phyloP scores from a whole-genome alignment of 2,888 invertebrate genomes.

The Glaucopsyche alexis region DNA sequence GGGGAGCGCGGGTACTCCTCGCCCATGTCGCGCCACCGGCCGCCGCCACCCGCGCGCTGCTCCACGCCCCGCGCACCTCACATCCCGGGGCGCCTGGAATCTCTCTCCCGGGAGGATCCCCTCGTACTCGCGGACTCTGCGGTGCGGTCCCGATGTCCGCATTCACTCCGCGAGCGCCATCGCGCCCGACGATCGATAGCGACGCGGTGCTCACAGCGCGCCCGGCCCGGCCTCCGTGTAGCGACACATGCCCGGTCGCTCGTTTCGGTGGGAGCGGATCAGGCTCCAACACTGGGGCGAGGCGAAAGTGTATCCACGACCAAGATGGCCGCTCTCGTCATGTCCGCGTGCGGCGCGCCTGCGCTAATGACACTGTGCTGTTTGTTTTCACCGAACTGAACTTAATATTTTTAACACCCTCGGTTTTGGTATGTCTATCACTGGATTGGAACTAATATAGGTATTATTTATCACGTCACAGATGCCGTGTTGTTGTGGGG shows the following conservation, averaged over 20 bases:
- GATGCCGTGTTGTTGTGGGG: constrained; percentile 48
- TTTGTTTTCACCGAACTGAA: constrained; percentile 70
- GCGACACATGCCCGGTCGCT: constrained; percentile 59
- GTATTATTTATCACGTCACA: constrained; percentile 41
- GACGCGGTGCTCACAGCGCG: constrained; percentile 65
- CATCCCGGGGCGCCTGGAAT: constrained; percentile 69
- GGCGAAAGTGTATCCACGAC: constrained; percentile 74
- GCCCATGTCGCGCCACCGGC: constrained; percentile 76
- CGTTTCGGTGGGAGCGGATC: constrained; percentile 54
- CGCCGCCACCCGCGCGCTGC: constrained; percentile 76
- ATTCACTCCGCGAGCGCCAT: constrained; percentile 77
- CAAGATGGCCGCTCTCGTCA: constrained; percentile 78
- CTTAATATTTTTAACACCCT: constrained; percentile 46
- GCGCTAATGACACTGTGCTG: constrained; percentile 69
- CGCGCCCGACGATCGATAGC: constrained; percentile 73
- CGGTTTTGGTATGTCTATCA: neutral
- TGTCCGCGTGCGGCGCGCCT: constrained; percentile 71
- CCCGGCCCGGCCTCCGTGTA: constrained; percentile 60
- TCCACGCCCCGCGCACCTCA: constrained; percentile 65
- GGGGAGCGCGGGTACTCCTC: constrained; percentile 78
- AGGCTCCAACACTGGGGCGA: constrained; percentile 72
- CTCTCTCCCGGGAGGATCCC: constrained; percentile 64
- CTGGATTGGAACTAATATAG: constrained; percentile 19
- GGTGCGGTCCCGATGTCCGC: constrained; percentile 72
- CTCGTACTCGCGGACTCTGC: constrained; percentile 62